Evolutionary conservation across 2,113 vertebrate genomes (phyloP), one percentile per base, ranked within the genome.

Genomic region (Plestiodon gilberti): DNA sequence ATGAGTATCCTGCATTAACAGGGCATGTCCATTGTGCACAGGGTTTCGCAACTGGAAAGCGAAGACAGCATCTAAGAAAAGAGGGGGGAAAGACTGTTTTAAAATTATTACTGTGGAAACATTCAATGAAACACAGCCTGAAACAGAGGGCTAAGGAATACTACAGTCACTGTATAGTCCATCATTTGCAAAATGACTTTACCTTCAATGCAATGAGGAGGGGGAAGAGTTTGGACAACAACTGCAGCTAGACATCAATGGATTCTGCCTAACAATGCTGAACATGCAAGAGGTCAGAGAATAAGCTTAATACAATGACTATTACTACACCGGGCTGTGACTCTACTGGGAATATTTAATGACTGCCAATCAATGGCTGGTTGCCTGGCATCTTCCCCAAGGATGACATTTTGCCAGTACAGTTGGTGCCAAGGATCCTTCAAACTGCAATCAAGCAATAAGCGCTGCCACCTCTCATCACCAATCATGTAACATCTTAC

Each of bases 1-100:
- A 57, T 99, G 98, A 6, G 99, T 99, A 82, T 99, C 99, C 93
- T 98, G 98, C 99, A 99, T 99, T 84, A 99, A 90, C 4, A 98
- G 96, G 61, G 99, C 99, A 0, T 99, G 99, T 0, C 99, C 99
- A 0, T 99, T 99, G 96, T 99, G 99, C 90, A 99, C 99, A 0
- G 99, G 99, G 92, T 99, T 99, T 40, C 99, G 98, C 83, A 99
- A 94, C 93, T 99, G 99, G 95, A 99, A 99, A 1, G 99, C 99
- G 91, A 99, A 99, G 59, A 99, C 98, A 0, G 99, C 99, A 89
- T 99, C 99, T 99, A 83, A 5, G 65, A 87, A 89, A 75, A 86
- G 69, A 1, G 0, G 75, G 23, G 30, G 48, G 25, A 43, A 13
- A 77, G 64, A 84, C 82, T 3, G 25, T 1, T 83, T 38, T 35